Conservation (phyloP, 2,797 vertebrate genomes). For the Danio choprae region DNA sequence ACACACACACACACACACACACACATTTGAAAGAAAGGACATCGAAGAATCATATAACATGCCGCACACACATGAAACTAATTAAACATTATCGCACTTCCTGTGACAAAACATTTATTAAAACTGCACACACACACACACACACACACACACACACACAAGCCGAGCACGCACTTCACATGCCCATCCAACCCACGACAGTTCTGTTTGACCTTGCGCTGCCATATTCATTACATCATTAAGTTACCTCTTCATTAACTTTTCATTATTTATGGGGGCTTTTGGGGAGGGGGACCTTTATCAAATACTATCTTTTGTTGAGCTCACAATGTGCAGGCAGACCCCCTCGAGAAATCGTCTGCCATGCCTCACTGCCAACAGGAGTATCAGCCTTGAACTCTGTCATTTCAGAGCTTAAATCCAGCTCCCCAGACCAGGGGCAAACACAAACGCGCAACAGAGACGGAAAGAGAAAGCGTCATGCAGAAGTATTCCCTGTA, state of each 20-base stretch:
- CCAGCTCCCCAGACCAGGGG: constrained; percentile 45
- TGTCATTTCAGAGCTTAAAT: constrained; percentile 54
- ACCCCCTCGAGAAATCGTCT: constrained; percentile 55
- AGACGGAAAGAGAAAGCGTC: neutral
- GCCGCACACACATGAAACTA: constrained; percentile 51
- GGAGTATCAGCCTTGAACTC: constrained; percentile 58
- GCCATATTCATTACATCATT: constrained; percentile 89
- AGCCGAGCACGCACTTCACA: constrained; percentile 45
- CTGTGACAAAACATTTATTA: constrained; percentile 53
- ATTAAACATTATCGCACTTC: constrained; percentile 70
- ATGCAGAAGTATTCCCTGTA: constrained; percentile 27
- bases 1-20: constrained; percentile 37
- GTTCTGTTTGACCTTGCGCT: constrained; percentile 80
- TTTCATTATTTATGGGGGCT: constrained; percentile 85
- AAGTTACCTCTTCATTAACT: constrained; percentile 89
- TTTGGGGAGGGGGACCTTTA: constrained; percentile 66
- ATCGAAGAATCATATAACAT: constrained; percentile 37
- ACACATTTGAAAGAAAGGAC: constrained; percentile 26
- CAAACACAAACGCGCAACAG: constrained; percentile 19
- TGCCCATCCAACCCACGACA: constrained; percentile 56
- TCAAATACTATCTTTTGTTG: constrained; percentile 72
- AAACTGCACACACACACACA: constrained; percentile 62
- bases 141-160: constrained; percentile 46
- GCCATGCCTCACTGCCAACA: constrained; percentile 56
- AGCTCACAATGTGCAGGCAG: constrained; percentile 62